Percentiles rank a stretch among this genome's conserved stretches.
Conservation (phyloP, 2,888 invertebrate genomes). For the Uropetala carovei region DNA sequence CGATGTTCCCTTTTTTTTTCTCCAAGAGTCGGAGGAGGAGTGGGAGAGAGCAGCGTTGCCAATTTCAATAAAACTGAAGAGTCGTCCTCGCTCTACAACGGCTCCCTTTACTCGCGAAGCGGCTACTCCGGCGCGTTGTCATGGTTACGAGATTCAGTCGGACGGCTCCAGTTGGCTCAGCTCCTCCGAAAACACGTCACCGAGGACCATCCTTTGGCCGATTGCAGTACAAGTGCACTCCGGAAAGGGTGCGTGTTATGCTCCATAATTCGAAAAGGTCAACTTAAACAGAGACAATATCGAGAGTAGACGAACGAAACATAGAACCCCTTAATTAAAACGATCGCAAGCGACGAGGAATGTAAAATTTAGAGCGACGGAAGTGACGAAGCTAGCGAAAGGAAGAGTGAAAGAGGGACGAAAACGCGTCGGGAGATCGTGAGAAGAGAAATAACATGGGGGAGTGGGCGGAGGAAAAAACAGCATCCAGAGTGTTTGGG, state of each 20-base stretch:
- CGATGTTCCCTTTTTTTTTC: too few species aligned
- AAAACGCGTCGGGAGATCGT: background rate
- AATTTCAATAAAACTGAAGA: background rate
- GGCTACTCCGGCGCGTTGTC: conserved; percentile 2
- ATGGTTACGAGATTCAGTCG: background rate
- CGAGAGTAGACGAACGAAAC: too few species aligned
- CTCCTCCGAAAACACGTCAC: background rate
- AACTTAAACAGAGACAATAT: too few species aligned
- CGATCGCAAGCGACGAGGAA: too few species aligned
- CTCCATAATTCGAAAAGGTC: too few species aligned
- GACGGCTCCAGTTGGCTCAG: background rate
- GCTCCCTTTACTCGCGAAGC: background rate
- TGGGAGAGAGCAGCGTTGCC: background rate
- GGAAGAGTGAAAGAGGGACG: background rate
- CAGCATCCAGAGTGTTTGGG: conserved; percentile 69
- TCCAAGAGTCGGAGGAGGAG: background rate
- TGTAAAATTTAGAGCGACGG: background rate
- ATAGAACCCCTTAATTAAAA: too few species aligned
- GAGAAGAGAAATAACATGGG: background rate
- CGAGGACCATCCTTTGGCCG: background rate
- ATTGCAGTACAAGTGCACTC: background rate
- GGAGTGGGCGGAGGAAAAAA: conserved; percentile 63
- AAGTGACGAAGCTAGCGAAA: background rate
- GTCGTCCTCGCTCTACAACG: background rate
- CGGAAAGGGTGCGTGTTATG: background rate